phyloP scores from a whole-genome alignment of 2,797 vertebrate genomes.

The Bradypus variegatus region DNA sequence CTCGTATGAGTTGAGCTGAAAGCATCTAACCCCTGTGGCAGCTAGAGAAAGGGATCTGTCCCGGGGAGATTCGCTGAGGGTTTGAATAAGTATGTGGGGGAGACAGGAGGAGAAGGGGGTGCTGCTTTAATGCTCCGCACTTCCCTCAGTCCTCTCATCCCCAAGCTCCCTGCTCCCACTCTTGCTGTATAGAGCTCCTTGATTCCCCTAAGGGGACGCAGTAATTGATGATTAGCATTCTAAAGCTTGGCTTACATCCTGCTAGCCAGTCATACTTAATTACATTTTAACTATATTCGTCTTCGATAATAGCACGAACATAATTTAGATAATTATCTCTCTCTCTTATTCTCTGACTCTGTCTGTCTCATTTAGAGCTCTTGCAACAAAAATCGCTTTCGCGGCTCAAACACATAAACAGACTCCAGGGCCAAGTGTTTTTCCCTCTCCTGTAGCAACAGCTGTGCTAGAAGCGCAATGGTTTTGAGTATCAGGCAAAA shows the following conservation, averaged over 20 bases:
- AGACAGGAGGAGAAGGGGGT: neutral
- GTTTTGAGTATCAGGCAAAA: conserved; percentile 46
- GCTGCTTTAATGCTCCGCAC: conserved; percentile 52
- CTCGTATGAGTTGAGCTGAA: neutral
- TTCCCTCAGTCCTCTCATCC: conserved; percentile 53
- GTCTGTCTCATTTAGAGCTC: conserved; percentile 70
- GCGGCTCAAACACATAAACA: conserved; percentile 73
- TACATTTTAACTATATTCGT: conserved; percentile 81
- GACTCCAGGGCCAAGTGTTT: conserved; percentile 67
- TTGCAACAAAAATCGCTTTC: conserved; percentile 73
- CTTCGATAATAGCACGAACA: conserved; percentile 79
- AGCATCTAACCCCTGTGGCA: neutral
- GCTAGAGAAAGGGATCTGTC: conserved; percentile 30
- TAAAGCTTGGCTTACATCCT: conserved; percentile 76
- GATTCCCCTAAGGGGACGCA: conserved; percentile 71
- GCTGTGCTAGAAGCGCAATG: conserved; percentile 56
- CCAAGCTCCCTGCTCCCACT: conserved; percentile 22
- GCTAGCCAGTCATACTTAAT: conserved; percentile 80
- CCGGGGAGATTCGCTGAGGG: conserved; percentile 29
- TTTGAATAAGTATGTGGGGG: conserved; percentile 43
- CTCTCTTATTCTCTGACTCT: conserved; percentile 76
- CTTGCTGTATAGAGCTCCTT: conserved; percentile 7
- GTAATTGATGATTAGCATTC: conserved; percentile 82
- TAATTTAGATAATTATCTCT: conserved; percentile 82
- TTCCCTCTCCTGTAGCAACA: conserved; percentile 62